Conservation (phyloP, 1,140 invertebrate genomes). For the Pararge aegeria region DNA sequence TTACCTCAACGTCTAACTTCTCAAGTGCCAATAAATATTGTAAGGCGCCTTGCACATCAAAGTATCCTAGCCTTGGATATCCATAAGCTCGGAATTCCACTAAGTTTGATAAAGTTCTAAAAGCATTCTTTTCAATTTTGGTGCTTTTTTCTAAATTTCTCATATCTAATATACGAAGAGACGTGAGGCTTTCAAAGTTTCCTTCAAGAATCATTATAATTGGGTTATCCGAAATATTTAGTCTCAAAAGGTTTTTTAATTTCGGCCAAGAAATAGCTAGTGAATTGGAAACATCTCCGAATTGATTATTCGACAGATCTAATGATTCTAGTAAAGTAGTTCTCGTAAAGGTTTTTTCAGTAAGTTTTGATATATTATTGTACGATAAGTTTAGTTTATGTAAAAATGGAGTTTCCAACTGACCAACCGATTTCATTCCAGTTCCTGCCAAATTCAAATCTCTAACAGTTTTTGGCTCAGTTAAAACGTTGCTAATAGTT, state of each 20-base stretch:
- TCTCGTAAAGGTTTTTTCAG: conserved; percentile 85
- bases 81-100: conserved; percentile 85
- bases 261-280: conserved; percentile 83
- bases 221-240: conserved; percentile 91
- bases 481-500: conserved; percentile 87
- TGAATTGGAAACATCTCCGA: conserved; percentile 81
- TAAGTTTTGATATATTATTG: conserved; percentile 86
- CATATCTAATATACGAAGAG: conserved; percentile 84
- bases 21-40: conserved; percentile 85
- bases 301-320: conserved; percentile 88
- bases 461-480: conserved; percentile 93
- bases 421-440: conserved; percentile 83
- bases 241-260: conserved; percentile 83
- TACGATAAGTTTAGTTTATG: conserved; percentile 89
- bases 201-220: conserved; percentile 85
- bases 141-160: conserved; percentile 84
- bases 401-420: conserved; percentile 93
- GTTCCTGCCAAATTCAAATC: conserved; percentile 90
- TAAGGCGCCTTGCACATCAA: conserved; percentile 90
- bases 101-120: conserved; percentile 86
- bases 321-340: conserved; percentile 89
- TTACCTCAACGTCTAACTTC: conserved; percentile 90
- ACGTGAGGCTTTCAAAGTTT: conserved; percentile 86
- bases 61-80: conserved; percentile 88
- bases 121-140: conserved; percentile 91